Conservation (phyloP, 2,888 invertebrate species). For the Gymnocheta viridis region DNA sequence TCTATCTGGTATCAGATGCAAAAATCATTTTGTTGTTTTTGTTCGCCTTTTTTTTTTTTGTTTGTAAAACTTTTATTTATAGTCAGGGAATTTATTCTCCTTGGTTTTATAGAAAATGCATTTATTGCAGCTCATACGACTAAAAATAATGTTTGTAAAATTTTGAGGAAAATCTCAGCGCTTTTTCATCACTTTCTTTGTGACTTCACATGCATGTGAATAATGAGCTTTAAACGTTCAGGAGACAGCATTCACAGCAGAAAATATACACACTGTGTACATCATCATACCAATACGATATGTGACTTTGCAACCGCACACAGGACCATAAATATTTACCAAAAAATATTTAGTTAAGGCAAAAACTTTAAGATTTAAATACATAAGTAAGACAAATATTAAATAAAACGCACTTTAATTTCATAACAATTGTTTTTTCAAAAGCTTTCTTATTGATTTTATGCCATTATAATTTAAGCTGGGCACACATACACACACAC, state of each 20-base stretch:
- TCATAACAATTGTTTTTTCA: background rate
- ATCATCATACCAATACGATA: slow-evolving; percentile 9
- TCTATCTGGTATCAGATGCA: background rate
- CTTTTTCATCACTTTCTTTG: background rate
- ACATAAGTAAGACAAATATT: background rate
- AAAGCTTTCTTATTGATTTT: background rate
- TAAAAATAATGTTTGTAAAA: no score
- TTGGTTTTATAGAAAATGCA: background rate
- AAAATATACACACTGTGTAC: background rate
- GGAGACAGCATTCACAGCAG: slow-evolving; percentile 33
- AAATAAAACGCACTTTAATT: background rate
- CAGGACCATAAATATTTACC: slow-evolving; percentile 21
- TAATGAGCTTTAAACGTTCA: slow-evolving; percentile 52
- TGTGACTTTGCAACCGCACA: slow-evolving; percentile 63
- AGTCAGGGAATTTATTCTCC: background rate
- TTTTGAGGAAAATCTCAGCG: background rate
- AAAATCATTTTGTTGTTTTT: background rate
- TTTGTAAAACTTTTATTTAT: background rate
- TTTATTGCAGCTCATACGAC: background rate
- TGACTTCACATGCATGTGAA: slow-evolving; percentile 38
- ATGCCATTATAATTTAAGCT: background rate
- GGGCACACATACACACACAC: background rate
- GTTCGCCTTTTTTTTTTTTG: background rate
- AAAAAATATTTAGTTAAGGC: background rate
- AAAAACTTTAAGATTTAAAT: background rate